A percentile compares a stretch with the other conserved stretches of the same genome.
These are phyloP conservation scores for Nipponacmea schrenckii DNA, from an alignment of 2,888 invertebrate genomes.

Conservation along the genomic window DNA sequence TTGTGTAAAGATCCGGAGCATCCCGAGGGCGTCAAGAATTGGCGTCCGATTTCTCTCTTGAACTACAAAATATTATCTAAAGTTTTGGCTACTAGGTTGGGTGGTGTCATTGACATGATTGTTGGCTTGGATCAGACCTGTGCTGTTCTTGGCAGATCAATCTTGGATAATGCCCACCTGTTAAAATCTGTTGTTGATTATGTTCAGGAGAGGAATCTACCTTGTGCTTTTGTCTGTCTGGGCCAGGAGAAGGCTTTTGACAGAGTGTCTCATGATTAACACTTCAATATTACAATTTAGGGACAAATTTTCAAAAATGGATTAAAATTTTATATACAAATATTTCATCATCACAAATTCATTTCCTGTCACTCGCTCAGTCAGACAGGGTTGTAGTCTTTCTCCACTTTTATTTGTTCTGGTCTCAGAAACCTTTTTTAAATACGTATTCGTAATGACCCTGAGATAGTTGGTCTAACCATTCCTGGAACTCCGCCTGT, in stretches of 20 bases:
- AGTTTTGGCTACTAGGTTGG: constrained; percentile 30
- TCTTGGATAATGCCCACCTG: constrained; percentile 39
- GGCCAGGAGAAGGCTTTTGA: constrained; percentile 46
- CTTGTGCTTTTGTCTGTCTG: constrained; percentile 33
- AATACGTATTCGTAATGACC: too few relatives aligned
- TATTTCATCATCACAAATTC: too few relatives aligned
- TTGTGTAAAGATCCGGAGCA: constrained; percentile 36
- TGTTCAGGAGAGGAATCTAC: constrained; percentile 31
- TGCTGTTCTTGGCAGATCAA: constrained; percentile 34
- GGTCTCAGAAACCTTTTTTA: too few relatives aligned
- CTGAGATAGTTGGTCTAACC: too few relatives aligned
- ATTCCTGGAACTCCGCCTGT: constrained; percentile 10
- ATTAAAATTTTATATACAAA: too few relatives aligned
- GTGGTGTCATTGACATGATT: constrained; percentile 33
- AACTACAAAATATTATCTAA: constrained; percentile 41
- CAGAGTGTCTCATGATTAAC: constrained; percentile 33
- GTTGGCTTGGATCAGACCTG: constrained; percentile 39
- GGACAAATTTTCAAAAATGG: not conserved
- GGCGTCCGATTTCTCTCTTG: constrained; percentile 38
- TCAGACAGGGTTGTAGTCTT: too few relatives aligned
- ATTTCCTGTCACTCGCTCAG: too few relatives aligned
- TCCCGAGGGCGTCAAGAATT: constrained; percentile 30
- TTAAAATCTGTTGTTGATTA: constrained; percentile 34
- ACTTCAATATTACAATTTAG: constrained; percentile 35
- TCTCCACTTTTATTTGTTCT: too few relatives aligned